Percentiles rank a stretch among this genome's conserved stretches.
Conservation (phyloP, 2,888 invertebrate genomes). For the Exephanes ischioxanthus region DNA sequence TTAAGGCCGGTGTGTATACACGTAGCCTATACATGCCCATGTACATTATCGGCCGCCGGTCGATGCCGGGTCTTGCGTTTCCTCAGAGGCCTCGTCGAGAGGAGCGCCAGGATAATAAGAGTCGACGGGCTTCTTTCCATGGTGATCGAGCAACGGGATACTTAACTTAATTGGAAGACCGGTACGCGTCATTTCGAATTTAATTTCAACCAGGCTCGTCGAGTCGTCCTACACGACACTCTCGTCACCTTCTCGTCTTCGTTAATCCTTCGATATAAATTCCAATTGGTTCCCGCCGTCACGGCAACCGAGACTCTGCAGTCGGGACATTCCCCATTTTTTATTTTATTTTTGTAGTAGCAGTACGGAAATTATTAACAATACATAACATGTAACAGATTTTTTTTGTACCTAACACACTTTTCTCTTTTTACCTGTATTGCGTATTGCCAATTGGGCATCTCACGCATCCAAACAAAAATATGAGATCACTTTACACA, state of each 20-base stretch:
- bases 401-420: too few species aligned
- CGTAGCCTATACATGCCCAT: constrained; percentile 24
- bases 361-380: too few species aligned
- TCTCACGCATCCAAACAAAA: too few species aligned
- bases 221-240: not conserved
- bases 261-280: not conserved
- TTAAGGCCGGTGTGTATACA: constrained; percentile 14
- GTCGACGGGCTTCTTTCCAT: constrained; percentile 62
- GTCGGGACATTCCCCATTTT: not conserved
- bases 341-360: not conserved
- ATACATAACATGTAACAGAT: too few species aligned
- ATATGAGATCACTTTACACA: too few species aligned
- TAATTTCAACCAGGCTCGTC: constrained; percentile 68
- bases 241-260: constrained; percentile 4
- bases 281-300: not conserved
- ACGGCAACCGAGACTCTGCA: not conserved
- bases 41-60: constrained; percentile 25
- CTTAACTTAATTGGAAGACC: constrained; percentile 75
- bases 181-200: constrained; percentile 64
- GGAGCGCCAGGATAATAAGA: constrained; percentile 32
- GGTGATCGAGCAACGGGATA: constrained; percentile 62
- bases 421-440: too few species aligned
- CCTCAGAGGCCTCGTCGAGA: constrained; percentile 4
- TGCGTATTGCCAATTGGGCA: too few species aligned
- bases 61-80: constrained; percentile 40